Evolutionary conservation across 2,113 vertebrate genomes (phyloP).

Genomic region (Rana temporaria): DNA sequence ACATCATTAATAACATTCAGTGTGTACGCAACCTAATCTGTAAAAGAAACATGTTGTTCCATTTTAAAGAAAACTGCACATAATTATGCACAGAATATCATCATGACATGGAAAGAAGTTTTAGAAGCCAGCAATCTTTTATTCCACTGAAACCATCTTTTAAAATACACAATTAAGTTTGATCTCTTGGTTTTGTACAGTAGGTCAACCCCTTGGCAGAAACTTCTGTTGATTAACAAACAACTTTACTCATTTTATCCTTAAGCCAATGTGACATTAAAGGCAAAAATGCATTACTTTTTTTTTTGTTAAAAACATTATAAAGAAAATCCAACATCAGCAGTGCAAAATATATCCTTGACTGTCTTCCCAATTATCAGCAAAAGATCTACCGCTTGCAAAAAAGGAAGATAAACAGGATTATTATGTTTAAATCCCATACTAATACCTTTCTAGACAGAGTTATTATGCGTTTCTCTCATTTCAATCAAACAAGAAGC

Average conservation of each 20-base stretch:
- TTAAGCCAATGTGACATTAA: slow-evolving; percentile 12
- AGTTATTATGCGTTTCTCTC: slow-evolving; percentile 25
- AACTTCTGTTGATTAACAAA: slow-evolving; percentile 28
- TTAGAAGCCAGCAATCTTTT: not conserved
- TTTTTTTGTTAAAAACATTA: slow-evolving; percentile 34
- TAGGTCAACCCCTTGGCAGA: not conserved
- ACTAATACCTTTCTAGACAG: slow-evolving; percentile 40
- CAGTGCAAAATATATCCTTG: slow-evolving; percentile 22
- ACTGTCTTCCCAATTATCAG: slow-evolving; percentile 48
- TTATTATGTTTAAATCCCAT: slow-evolving; percentile 44
- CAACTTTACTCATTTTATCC: slow-evolving; percentile 32
- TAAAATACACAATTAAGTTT: slow-evolving; percentile 31
- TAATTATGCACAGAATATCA: slow-evolving; percentile 37
- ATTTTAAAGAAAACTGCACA: slow-evolving; percentile 8
- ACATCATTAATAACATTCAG: not conserved
- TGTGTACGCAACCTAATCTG: slow-evolving; percentile 13
- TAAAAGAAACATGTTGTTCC: slow-evolving; percentile 12
- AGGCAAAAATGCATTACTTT: slow-evolving; percentile 19
- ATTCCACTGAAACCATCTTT: not conserved
- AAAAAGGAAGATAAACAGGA: slow-evolving; percentile 47
- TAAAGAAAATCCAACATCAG: slow-evolving; percentile 20
- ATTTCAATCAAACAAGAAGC: slow-evolving; percentile 36
- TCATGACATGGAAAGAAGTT: slow-evolving; percentile 3
- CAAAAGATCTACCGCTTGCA: slow-evolving; percentile 34
- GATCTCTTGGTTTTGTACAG: slow-evolving; percentile 14